These are phyloP conservation scores for Micrasema longulum DNA, from an alignment of 1,140 invertebrate species.

Conservation along the genomic window DNA sequence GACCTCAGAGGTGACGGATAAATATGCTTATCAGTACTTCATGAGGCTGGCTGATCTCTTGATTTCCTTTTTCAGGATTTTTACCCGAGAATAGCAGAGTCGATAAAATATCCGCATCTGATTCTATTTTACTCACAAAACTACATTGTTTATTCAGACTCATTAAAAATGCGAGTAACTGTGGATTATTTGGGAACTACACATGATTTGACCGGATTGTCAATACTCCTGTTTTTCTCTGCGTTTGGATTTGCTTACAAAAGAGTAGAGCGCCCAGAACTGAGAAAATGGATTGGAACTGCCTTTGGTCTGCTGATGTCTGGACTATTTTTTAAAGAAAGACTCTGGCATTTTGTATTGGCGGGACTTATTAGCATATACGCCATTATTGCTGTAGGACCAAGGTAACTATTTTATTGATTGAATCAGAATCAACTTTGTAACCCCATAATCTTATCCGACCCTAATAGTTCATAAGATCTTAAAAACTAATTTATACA, in stretches of 20 bases:
- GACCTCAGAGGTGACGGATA: too few relatives aligned
- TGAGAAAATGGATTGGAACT: slow-evolving; percentile 44
- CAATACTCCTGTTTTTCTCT: slow-evolving; percentile 21
- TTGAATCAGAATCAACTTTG: too few relatives aligned
- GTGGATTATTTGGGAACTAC: slow-evolving; percentile 11
- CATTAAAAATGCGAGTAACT: not conserved
- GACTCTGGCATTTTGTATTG: slow-evolving; percentile 37
- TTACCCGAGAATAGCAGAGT: too few relatives aligned
- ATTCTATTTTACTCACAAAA: too few relatives aligned
- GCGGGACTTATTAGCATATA: not conserved
- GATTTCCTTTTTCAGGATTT: too few relatives aligned
- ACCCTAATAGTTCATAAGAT: too few relatives aligned
- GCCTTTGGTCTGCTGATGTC: slow-evolving; percentile 23
- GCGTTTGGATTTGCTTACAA: slow-evolving; percentile 20
- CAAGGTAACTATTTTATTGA: slow-evolving; percentile 5
- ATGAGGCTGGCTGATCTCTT: too few relatives aligned
- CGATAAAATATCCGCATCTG: too few relatives aligned
- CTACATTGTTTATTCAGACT: too few relatives aligned
- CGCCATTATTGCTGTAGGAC: not conserved
- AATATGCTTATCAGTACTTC: too few relatives aligned
- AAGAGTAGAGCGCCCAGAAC: not conserved
- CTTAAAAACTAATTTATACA: too few relatives aligned
- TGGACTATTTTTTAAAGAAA: slow-evolving; percentile 7
- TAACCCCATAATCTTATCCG: too few relatives aligned
- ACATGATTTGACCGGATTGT: slow-evolving; percentile 12